These are phyloP conservation scores for Tarsius wallacei DNA, from an alignment of 2,797 vertebrate species.

Conservation along the genomic window DNA sequence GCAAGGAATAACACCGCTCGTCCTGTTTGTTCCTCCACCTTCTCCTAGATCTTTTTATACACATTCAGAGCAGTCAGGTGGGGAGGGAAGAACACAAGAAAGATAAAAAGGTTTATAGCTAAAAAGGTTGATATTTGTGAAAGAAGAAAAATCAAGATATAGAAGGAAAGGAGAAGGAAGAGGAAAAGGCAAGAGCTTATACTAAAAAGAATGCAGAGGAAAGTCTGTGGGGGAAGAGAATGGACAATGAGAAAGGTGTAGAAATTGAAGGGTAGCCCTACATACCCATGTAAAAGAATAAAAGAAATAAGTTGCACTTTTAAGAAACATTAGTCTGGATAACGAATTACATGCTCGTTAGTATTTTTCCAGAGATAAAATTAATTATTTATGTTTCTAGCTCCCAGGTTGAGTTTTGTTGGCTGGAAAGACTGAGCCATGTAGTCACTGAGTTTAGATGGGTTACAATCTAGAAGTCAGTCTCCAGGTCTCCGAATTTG, in stretches of 20 bases:
- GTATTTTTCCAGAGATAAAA: constrained; percentile 43
- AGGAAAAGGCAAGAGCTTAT: neutral
- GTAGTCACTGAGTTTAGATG: neutral
- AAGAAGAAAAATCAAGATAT: neutral
- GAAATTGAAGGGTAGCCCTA: neutral
- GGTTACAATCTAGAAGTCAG: neutral
- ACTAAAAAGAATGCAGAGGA: neutral
- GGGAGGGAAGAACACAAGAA: neutral
- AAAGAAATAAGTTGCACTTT: neutral
- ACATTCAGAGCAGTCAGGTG: neutral
- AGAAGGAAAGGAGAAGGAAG: neutral
- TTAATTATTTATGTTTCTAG: neutral
- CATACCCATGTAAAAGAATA: neutral
- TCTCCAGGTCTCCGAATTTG: neutral
- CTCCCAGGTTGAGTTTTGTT: neutral
- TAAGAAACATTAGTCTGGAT: neutral
- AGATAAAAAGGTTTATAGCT: neutral
- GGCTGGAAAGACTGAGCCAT: neutral
- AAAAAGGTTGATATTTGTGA: neutral
- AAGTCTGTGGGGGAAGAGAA: neutral
- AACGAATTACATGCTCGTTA: neutral
- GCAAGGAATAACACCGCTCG: neutral
- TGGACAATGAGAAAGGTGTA: neutral
- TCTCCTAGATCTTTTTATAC: neutral
- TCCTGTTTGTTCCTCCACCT: neutral